phyloP scores from a whole-genome alignment of 2,113 vertebrate species.

The Ochotona curzoniae region DNA sequence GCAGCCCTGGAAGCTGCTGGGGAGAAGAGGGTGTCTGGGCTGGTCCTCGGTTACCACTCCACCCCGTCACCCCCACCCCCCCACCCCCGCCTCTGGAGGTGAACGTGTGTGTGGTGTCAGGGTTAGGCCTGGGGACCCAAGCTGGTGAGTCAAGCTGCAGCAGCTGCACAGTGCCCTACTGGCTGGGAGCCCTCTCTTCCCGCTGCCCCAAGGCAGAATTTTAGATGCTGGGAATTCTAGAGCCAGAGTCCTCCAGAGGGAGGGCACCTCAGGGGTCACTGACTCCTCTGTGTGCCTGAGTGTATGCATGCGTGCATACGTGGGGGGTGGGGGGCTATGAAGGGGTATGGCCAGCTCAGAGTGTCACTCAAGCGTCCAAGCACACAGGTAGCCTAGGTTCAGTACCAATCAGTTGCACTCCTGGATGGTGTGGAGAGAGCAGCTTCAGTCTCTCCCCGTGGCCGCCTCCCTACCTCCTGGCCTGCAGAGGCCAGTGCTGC shows the following conservation, averaged over 20 bases:
- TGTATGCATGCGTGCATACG: too few species aligned
- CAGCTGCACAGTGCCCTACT: neutral
- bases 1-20: neutral
- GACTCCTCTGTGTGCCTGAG: neutral
- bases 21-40: neutral
- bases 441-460: neutral
- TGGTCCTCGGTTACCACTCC: neutral
- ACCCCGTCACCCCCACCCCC: too few species aligned
- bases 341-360: neutral
- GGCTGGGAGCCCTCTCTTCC: neutral
- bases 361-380: neutral
- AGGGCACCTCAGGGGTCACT: neutral
- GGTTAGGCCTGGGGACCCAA: neutral
- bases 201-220: neutral
- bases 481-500: too few species aligned
- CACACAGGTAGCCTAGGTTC: neutral
- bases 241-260: constrained; percentile 21
- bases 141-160: constrained; percentile 54
- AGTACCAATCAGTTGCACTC: neutral
- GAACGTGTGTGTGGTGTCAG: constrained; percentile 47
- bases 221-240: constrained; percentile 52
- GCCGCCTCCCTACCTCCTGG: neutral
- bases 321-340: too few species aligned
- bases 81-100: neutral
- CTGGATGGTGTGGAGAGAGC: neutral